Percentiles rank a stretch among this genome's conserved stretches.
phyloP scores from a whole-genome alignment of 2,888 invertebrate species.

The Drosophila neonasuta region DNA sequence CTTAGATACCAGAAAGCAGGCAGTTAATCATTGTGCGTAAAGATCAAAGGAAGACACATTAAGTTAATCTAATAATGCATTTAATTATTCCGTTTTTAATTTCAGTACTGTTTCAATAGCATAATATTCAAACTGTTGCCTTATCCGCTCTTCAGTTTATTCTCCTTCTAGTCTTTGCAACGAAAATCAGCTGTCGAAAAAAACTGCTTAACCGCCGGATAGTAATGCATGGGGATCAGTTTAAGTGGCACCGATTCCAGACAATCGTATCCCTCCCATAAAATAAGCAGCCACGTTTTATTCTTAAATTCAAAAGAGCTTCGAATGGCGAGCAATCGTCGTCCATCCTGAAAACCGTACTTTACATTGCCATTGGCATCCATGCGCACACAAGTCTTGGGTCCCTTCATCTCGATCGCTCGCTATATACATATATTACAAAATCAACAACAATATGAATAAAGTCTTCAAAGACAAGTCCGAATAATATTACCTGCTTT shows the following conservation, averaged over 20 bases:
- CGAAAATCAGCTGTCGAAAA: neutral
- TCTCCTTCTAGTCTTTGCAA: neutral
- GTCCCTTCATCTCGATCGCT: constrained; percentile 16
- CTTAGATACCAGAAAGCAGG: too few species aligned
- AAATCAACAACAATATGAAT: too few species aligned
- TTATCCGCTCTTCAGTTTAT: neutral
- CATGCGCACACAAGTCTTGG: neutral
- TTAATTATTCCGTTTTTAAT: too few species aligned
- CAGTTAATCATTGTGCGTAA: too few species aligned
- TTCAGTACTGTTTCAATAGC: neutral
- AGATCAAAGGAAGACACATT: too few species aligned
- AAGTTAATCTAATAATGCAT: too few species aligned
- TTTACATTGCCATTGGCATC: constrained; percentile 11
- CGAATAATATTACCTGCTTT: neutral
- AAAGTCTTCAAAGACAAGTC: neutral
- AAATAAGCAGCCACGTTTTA: constrained; percentile 13
- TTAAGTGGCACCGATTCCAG: constrained; percentile 15
- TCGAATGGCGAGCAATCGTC: neutral
- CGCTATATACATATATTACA: neutral
- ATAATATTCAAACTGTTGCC: too few species aligned
- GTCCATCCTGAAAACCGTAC: constrained; percentile 21
- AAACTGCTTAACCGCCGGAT: neutral
- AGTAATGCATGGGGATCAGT: neutral
- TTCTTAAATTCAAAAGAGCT: constrained; percentile 6
- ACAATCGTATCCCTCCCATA: constrained; percentile 21